Percentiles rank a stretch among this genome's conserved stretches.
Evolutionary conservation across 2,113 vertebrate genomes (phyloP).

Genomic region (Rynchops niger): DNA sequence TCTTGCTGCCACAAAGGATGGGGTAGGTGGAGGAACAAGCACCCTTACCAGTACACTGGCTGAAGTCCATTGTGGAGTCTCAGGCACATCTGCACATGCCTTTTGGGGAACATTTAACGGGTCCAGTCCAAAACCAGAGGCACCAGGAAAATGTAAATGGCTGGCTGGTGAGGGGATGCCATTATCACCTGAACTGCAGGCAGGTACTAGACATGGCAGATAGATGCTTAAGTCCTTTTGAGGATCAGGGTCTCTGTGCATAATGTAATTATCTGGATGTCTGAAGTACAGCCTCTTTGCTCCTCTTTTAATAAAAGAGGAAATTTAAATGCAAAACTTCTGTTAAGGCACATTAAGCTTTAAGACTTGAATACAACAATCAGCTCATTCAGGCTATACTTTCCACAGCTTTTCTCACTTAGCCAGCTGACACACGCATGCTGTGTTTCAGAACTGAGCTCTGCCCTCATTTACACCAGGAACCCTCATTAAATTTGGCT

Average conservation of each 20-base stretch:
- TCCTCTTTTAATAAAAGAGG: slow-evolving; percentile 1
- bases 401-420: slow-evolving; percentile 41
- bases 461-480: slow-evolving; percentile 46
- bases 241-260: background rate
- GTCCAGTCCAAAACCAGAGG: background rate
- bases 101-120: background rate
- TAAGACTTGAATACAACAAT: slow-evolving; percentile 22
- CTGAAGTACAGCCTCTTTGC: slow-evolving; percentile 20
- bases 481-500: slow-evolving; percentile 40
- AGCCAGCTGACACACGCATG: slow-evolving; percentile 46
- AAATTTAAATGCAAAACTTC: slow-evolving; percentile 60
- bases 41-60: background rate
- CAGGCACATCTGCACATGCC: fast-evolving
- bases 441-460: slow-evolving; percentile 30
- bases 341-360: slow-evolving; percentile 55
- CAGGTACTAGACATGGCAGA: background rate
- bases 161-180: background rate
- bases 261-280: slow-evolving; percentile 1
- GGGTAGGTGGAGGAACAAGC: background rate
- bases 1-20: background rate
- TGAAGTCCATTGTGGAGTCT: background rate
- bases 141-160: background rate
- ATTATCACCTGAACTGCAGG: background rate
- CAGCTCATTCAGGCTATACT: background rate
- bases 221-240: background rate